phyloP scores from a whole-genome alignment of 2,888 invertebrate genomes.

The Drosophila neutralis region DNA sequence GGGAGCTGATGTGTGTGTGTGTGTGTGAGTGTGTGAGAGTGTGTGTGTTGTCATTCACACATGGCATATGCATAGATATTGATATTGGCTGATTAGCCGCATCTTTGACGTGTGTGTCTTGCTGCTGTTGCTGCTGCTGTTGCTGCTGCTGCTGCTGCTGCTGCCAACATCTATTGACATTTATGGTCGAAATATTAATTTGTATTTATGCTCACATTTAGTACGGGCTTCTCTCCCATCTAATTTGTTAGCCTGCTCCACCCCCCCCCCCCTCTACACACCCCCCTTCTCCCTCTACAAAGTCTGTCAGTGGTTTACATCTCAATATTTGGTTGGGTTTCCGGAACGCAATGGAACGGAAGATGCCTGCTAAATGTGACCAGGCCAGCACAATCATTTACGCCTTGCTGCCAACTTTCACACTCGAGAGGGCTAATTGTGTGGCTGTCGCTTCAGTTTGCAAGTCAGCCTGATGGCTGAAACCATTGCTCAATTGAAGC shows the following conservation, averaged over 20 bases:
- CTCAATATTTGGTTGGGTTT: constrained; percentile 28
- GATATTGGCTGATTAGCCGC: constrained; percentile 54
- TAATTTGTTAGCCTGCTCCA: background rate
- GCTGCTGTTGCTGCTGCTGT: constrained; percentile 4
- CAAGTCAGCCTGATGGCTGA: background rate
- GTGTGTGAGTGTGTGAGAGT: background rate
- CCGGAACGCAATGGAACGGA: constrained; percentile 1
- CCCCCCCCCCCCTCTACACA: background rate
- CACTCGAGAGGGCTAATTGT: background rate
- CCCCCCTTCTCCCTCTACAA: background rate
- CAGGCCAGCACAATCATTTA: background rate
- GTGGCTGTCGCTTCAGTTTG: background rate
- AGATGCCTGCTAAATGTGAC: background rate
- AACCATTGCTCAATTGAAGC: background rate
- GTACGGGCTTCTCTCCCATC: background rate
- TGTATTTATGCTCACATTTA: constrained; percentile 52
- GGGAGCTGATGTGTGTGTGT: background rate
- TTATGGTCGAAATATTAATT: constrained; percentile 60
- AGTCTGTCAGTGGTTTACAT: constrained; percentile 1
- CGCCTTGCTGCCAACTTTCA: constrained; percentile 15
- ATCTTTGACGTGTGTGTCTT: constrained; percentile 7
- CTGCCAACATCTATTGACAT: constrained; percentile 49
- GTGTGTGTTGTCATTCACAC: constrained; percentile 33
- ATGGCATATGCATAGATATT: constrained; percentile 33
- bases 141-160: constrained; percentile 6